Evolutionary conservation across 2,888 invertebrate genomes (phyloP), one percentile per base, ranked within the genome.

Genomic region (Laothoe populi): DNA sequence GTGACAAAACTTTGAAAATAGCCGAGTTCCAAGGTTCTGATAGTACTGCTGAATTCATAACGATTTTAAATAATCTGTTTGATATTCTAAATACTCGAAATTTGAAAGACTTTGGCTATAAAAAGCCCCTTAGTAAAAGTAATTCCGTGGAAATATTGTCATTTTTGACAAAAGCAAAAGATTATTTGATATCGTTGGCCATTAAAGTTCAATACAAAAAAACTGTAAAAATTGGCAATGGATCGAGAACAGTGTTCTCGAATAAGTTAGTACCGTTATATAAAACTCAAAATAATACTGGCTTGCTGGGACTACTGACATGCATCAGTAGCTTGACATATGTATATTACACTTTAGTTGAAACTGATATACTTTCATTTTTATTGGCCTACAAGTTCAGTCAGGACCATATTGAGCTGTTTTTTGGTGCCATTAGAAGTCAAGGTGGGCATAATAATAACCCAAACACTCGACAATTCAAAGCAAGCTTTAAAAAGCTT

Each of bases 401-500:
- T 16, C 53, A 63, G 44, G 63, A 63, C 21, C 59, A 63, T 13
- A 38, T 65, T n/a, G 65, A 65, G 26, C 23, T 65, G 16, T 64
- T 65, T 40, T 69, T 66, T 23, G 63, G 59, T 2, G 45, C 42
- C 21, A 44, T 63, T 35, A 53, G 59, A 24, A 53, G 63, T 45
- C 53, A 35, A 46, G 44, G 59, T 16, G 68, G 65, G 11, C 19
- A 45, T 19, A 64, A 67, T 45, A 67, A 64, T 63, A 64, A 65
- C 24, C 61, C 61, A 0, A 64, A 66, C 19, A 35, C 35, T 4
- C 46, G 57, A n/a, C 64, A 68, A 38, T 66, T 64, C 44, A 67
- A 63, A 49, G 40, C 59, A 8, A 48, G 35, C 10, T 66, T 49
- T 46, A 66, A 64, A 45, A 64, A 64, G 59, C 49, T 63, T 38